phyloP scores from a whole-genome alignment of 2,113 vertebrate genomes.

The Danionella cerebrum region DNA sequence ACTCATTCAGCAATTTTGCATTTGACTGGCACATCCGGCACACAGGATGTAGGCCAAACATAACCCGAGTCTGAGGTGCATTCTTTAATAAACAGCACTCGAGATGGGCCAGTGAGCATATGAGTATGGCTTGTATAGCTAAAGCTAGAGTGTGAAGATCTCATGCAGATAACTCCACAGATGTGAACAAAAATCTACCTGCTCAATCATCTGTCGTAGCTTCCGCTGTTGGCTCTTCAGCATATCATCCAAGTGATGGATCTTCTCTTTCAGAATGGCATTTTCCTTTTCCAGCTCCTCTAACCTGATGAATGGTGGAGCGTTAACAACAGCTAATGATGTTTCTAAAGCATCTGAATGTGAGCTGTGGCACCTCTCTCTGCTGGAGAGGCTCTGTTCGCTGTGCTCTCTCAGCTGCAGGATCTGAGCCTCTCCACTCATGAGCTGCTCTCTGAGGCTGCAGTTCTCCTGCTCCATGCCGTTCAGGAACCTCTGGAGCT shows the following conservation, averaged over 20 bases:
- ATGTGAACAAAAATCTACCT: too few species aligned
- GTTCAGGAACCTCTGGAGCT: constrained; percentile 73
- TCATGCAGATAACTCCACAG: too few species aligned
- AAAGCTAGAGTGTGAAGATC: too few species aligned
- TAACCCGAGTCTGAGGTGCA: too few species aligned
- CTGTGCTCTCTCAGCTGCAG: constrained; percentile 57
- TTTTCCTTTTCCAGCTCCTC: constrained; percentile 82
- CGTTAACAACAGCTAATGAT: background rate
- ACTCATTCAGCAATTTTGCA: too few species aligned
- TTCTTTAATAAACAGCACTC: too few species aligned
- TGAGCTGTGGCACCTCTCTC: too few species aligned
- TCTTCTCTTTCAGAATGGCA: constrained; percentile 81
- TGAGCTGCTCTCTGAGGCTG: constrained; percentile 66
- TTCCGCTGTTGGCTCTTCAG: constrained; percentile 91
- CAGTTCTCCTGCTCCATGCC: constrained; percentile 83
- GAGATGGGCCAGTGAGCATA: too few species aligned
- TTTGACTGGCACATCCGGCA: too few species aligned
- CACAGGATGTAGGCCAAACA: too few species aligned
- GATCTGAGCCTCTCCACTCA: constrained; percentile 69
- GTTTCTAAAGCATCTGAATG: too few species aligned
- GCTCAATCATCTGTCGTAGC: constrained; percentile 92
- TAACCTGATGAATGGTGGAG: constrained; percentile 54
- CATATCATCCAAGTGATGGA: constrained; percentile 93
- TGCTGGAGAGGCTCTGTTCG: constrained; percentile 58
- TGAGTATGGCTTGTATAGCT: background rate